Percentiles rank a stretch among this genome's conserved stretches.
Evolutionary conservation across 2,888 invertebrate genomes (phyloP).

Genomic region (Anarsia innoxiella): DNA sequence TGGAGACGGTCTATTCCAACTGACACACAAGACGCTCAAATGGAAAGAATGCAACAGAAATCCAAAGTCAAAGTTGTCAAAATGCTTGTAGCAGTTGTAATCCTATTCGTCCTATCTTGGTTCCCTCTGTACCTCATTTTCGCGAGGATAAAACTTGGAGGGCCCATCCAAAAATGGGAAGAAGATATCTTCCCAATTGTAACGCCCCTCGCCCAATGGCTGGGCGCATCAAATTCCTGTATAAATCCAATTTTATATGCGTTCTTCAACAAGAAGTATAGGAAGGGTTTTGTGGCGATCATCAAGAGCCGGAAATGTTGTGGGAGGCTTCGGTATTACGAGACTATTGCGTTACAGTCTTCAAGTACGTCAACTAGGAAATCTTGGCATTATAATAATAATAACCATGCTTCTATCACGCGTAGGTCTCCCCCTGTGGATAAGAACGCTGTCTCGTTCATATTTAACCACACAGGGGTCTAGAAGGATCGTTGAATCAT

Average conservation of each 20-base stretch:
- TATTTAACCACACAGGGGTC: constrained; percentile 85
- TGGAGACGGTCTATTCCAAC: constrained; percentile 92
- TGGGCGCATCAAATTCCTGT: constrained; percentile 95
- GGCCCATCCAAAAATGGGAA: constrained; percentile 83
- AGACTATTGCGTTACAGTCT: constrained; percentile 89
- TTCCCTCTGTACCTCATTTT: constrained; percentile 93
- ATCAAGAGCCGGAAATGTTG: constrained; percentile 90
- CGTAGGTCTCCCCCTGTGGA: constrained; percentile 69
- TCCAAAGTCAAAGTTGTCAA: constrained; percentile 96
- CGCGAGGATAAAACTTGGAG: constrained; percentile 88
- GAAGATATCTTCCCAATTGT: constrained; percentile 86
- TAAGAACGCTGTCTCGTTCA: constrained; percentile 70
- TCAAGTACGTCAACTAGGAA: constrained; percentile 90
- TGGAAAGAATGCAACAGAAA: constrained; percentile 94
- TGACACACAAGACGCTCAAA: constrained; percentile 92
- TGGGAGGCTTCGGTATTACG: constrained; percentile 88
- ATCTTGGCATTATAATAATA: constrained; percentile 87
- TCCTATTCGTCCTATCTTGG: constrained; percentile 95
- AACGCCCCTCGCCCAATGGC: constrained; percentile 93
- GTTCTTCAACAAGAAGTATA: constrained; percentile 95
- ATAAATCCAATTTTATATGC: constrained; percentile 96
- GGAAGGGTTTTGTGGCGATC: constrained; percentile 92
- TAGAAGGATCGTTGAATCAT: constrained; percentile 44
- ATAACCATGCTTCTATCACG: constrained; percentile 77
- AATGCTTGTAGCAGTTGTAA: constrained; percentile 94